A percentile compares a stretch with the other conserved stretches of the same genome.
Evolutionary conservation across 2,113 vertebrate genomes (phyloP).

Genomic region (Pollachius pollachius): DNA sequence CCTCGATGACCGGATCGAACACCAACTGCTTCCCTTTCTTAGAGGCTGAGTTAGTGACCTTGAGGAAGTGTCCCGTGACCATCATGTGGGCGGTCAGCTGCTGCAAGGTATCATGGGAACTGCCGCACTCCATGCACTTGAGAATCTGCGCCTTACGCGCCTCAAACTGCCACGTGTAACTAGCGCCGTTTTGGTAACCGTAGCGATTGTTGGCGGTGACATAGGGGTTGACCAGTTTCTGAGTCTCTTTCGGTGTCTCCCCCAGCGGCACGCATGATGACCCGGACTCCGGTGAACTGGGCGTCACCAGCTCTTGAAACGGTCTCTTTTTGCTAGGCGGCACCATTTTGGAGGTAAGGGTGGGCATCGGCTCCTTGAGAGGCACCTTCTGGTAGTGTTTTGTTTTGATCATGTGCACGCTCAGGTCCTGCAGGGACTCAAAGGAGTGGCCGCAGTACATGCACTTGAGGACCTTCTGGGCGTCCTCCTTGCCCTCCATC

Average conservation of each 20-base stretch:
- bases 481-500: slow-evolving; percentile 99
- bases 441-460: slow-evolving; percentile 99
- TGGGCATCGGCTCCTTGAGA: slow-evolving; percentile 98
- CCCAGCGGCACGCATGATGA: slow-evolving; percentile 75
- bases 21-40: slow-evolving; percentile 98
- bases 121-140: slow-evolving; percentile 99
- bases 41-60: slow-evolving; percentile 96
- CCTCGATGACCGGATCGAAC: slow-evolving; percentile 89
- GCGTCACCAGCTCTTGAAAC: slow-evolving; percentile 88
- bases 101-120: slow-evolving; percentile 96
- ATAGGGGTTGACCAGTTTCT: slow-evolving; percentile 91
- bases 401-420: slow-evolving; percentile 99
- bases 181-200: slow-evolving; percentile 98
- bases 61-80: slow-evolving; percentile 97
- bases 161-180: slow-evolving; percentile 99
- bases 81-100: slow-evolving; percentile 99
- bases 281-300: slow-evolving; percentile 89
- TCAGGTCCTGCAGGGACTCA: slow-evolving; percentile 97
- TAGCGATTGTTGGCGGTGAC: slow-evolving; percentile 98
- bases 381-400: slow-evolving; percentile 99
- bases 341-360: slow-evolving; percentile 90
- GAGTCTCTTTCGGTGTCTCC: slow-evolving; percentile 85
- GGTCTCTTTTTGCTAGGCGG: slow-evolving; percentile 94
- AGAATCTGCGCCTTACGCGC: slow-evolving; percentile 97
- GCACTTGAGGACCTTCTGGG: slow-evolving; percentile 98